Conservation (phyloP, 1,140 invertebrate genomes). For the Lerema accius region DNA sequence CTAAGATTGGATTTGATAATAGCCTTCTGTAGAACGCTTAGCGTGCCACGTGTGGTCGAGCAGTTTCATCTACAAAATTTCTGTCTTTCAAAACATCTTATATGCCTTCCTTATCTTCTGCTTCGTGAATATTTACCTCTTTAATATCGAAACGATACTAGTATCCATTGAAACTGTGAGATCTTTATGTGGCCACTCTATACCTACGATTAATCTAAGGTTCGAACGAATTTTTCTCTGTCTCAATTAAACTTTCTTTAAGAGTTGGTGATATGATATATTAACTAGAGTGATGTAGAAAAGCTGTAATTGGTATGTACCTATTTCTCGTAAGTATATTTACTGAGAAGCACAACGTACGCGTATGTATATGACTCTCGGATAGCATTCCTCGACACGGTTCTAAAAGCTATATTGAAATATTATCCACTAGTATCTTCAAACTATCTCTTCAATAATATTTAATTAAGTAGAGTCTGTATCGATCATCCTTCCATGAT, state of each 20-base stretch:
- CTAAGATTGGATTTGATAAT: conserved; percentile 74
- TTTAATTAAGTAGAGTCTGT: conserved; percentile 68
- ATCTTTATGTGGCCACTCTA: conserved; percentile 65
- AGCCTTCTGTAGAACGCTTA: conserved; percentile 77
- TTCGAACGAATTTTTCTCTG: conserved; percentile 65
- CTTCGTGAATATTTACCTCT: conserved; percentile 25
- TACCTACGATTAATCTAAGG: conserved; percentile 58
- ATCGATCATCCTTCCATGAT: conserved; percentile 73
- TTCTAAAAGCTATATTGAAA: conserved; percentile 57
- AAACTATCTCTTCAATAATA: conserved; percentile 70
- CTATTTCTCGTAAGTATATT: conserved; percentile 53
- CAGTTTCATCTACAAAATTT: conserved; percentile 45
- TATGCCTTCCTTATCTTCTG: conserved; percentile 15
- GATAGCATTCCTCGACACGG: conserved; percentile 50
- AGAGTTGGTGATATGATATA: conserved; percentile 60
- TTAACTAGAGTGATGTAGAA: conserved; percentile 57
- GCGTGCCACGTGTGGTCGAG: conserved; percentile 58
- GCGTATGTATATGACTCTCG: conserved; percentile 47
- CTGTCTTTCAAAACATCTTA: conserved; percentile 18
- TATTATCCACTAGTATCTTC: conserved; percentile 71
- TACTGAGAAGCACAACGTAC: conserved; percentile 69
- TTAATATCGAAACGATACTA: conserved; percentile 18
- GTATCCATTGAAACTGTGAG: conserved; percentile 50
- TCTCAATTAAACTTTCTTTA: conserved; percentile 56
- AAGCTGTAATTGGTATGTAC: conserved; percentile 47